Conservation (phyloP, 1,140 invertebrate genomes). For the Antheraea mylitta region DNA sequence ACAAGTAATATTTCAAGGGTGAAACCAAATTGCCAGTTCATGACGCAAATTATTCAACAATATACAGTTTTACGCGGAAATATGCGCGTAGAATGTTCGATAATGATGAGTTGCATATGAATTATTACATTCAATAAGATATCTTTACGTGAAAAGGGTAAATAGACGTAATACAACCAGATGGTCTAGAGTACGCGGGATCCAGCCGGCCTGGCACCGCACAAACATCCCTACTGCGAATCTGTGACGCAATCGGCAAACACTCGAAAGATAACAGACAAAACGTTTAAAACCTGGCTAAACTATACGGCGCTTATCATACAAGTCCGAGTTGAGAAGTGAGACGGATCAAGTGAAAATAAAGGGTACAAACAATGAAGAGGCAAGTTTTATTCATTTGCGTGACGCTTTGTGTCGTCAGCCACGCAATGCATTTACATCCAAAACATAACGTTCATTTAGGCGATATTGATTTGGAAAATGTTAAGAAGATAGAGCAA, state of each 20-base stretch:
- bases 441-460: slow-evolving; percentile 18
- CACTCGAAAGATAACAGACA: slow-evolving; percentile 36
- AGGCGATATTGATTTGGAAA: neutral
- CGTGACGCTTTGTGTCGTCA: slow-evolving; percentile 23
- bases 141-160: neutral
- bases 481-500: slow-evolving; percentile 1
- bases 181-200: neutral
- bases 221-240: slow-evolving; percentile 6
- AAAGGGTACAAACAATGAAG: slow-evolving; percentile 23
- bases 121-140: neutral
- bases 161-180: neutral
- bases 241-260: slow-evolving; percentile 31
- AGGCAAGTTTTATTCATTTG: slow-evolving; percentile 26
- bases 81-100: neutral
- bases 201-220: slow-evolving; percentile 39
- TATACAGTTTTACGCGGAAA: neutral
- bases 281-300: slow-evolving; percentile 24
- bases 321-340: neutral
- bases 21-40: neutral
- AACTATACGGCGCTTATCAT: slow-evolving; percentile 24
- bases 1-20: neutral
- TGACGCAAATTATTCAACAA: neutral
- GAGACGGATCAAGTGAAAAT: slow-evolving; percentile 3
- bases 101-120: neutral
- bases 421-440: slow-evolving; percentile 36